phyloP scores from a whole-genome alignment of 2,113 vertebrate species.

The Chauna torquata region DNA sequence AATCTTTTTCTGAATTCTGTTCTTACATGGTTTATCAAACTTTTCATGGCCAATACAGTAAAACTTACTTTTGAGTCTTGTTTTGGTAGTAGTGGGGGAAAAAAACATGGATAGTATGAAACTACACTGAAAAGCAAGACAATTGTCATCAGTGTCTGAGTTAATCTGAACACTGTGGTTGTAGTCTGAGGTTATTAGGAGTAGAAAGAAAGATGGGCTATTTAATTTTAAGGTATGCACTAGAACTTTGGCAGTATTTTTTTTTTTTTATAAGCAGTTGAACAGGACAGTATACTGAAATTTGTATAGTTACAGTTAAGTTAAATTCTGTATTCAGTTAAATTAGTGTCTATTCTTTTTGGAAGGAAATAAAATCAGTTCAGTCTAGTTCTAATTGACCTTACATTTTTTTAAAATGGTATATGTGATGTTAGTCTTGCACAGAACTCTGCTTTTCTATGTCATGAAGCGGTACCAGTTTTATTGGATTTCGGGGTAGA shows the following conservation, averaged over 20 bases:
- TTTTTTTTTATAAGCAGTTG: conserved; percentile 37
- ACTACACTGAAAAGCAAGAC: not conserved
- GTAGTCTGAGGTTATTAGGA: not conserved
- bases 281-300: conserved; percentile 54
- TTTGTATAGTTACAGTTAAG: conserved; percentile 67
- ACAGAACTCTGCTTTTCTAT: not conserved
- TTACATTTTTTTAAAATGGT: conserved; percentile 9
- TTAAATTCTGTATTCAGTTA: conserved; percentile 69
- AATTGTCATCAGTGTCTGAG: not conserved
- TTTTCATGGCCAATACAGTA: not conserved
- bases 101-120: not conserved
- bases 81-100: not conserved
- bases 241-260: conserved; percentile 49
- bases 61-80: not conserved
- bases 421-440: not conserved
- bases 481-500: not conserved
- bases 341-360: conserved; percentile 56
- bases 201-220: not conserved
- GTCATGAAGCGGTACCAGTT: not conserved
- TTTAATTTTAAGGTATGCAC: conserved; percentile 44
- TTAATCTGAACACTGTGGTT: not conserved
- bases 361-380: conserved; percentile 63
- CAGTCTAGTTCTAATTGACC: conserved; percentile 51
- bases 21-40: not conserved
- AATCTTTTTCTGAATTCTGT: conserved; percentile 23